A percentile compares a stretch with the other conserved stretches of the same genome.
Evolutionary conservation across 1,140 invertebrate species (phyloP).

Genomic region (Argopecten irradians): DNA sequence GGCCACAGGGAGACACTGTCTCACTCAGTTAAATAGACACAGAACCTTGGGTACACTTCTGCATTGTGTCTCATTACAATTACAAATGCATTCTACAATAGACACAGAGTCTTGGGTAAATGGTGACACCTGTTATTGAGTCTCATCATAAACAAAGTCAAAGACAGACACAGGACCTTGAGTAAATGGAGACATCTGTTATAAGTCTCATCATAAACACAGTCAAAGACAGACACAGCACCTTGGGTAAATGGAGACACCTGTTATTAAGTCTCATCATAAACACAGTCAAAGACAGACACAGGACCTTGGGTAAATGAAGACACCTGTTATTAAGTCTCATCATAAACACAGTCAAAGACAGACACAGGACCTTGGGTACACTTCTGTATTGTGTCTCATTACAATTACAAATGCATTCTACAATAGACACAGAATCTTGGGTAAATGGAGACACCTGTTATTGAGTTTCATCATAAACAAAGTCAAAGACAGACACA

Average conservation of each 20-base stretch:
- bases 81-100: too few species aligned
- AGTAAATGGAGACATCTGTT: background rate
- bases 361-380: too few species aligned
- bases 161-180: background rate
- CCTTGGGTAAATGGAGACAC: background rate
- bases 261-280: background rate
- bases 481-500: too few species aligned
- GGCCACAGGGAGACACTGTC: background rate
- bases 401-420: too few species aligned
- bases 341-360: too few species aligned
- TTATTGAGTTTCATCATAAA: background rate
- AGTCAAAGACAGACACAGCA: too few species aligned
- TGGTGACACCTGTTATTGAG: background rate
- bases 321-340: background rate
- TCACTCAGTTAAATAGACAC: background rate
- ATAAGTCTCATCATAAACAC: background rate
- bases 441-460: background rate
- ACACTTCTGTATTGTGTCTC: too few species aligned
- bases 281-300: too few species aligned
- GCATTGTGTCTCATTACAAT: background rate
- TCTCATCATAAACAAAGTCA: too few species aligned
- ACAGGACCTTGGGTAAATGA: background rate
- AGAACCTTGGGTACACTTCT: background rate
- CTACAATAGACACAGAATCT: background rate
- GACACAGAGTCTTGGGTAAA: background rate